Evolutionary conservation across 2,888 invertebrate species (phyloP).

Genomic region (Xestia xanthographa): DNA sequence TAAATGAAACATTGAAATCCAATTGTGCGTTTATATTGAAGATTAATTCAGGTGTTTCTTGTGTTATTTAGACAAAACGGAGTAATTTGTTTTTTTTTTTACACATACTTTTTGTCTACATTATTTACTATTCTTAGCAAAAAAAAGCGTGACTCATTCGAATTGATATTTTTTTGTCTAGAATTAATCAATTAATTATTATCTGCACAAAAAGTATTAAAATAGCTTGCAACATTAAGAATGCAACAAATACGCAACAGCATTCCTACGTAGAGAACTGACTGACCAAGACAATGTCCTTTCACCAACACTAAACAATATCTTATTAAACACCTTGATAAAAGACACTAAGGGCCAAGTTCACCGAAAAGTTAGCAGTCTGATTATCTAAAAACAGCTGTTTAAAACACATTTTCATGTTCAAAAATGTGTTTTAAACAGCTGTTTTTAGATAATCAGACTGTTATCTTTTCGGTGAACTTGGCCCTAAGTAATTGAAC

Average conservation of each 20-base stretch:
- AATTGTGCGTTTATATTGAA: neutral
- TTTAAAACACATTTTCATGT: too few relatives aligned
- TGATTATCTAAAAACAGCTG: too few relatives aligned
- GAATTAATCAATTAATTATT: neutral
- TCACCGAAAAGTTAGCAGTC: too few relatives aligned
- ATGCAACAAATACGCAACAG: constrained; percentile 57
- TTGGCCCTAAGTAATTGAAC: too few relatives aligned
- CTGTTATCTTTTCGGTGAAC: too few relatives aligned
- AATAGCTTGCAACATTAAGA: constrained; percentile 46
- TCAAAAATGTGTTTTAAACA: too few relatives aligned
- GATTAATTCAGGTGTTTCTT: neutral
- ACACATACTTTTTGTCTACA: neutral
- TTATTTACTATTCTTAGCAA: neutral
- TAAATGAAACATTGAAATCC: neutral
- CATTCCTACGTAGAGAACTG: constrained; percentile 46
- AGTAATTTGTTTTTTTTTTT: neutral
- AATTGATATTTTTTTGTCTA: neutral
- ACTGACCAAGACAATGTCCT: constrained; percentile 34
- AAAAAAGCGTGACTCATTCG: neutral
- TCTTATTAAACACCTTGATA: neutral
- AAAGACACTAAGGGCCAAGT: too few relatives aligned
- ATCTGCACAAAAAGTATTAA: neutral
- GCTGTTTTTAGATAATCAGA: too few relatives aligned
- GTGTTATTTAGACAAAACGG: neutral
- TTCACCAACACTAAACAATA: constrained; percentile 1